These are phyloP conservation scores for Ophion slaviceki DNA, from an alignment of 2,888 invertebrate species.

Conservation along the genomic window DNA sequence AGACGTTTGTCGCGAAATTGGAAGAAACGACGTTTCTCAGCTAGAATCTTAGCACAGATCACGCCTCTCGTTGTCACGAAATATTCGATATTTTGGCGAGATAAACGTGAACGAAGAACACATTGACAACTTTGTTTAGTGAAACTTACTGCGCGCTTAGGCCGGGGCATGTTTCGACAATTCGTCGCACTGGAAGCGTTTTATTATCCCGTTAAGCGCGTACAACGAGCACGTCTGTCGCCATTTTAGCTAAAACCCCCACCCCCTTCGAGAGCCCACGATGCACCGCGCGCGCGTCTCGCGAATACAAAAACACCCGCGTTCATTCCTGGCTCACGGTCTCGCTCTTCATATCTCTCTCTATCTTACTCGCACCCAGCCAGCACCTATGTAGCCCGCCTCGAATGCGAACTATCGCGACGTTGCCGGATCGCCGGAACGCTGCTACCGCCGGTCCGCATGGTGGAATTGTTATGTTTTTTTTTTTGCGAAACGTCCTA, in stretches of 20 bases:
- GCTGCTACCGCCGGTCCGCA: conserved; percentile 21
- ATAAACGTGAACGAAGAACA: not conserved
- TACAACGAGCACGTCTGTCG: conserved; percentile 76
- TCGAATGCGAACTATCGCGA: conserved; percentile 47
- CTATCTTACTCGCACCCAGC: not conserved
- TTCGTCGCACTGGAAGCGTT: conserved; percentile 63
- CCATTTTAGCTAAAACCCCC: conserved; percentile 77
- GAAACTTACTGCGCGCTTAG: conserved; percentile 75
- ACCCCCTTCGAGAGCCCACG: conserved; percentile 70
- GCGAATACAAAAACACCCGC: conserved; percentile 80
- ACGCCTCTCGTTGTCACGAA: conserved; percentile 28
- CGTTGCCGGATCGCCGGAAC: conserved; percentile 71
- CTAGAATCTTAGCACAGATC: conserved; percentile 17
- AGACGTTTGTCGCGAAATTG: conserved; percentile 27
- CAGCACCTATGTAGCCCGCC: not conserved
- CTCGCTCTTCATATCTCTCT: conserved; percentile 10
- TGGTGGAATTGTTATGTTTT: conserved; percentile 38
- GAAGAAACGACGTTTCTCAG: not conserved
- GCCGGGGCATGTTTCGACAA: conserved; percentile 76
- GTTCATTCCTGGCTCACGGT: conserved; percentile 69
- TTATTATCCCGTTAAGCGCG: conserved; percentile 72
- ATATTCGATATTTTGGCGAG: not conserved
- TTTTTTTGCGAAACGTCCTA: conserved; percentile 27
- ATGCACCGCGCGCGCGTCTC: conserved; percentile 71
- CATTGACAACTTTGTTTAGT: conserved; percentile 24